Base-by-base conservation (phyloP, 2,113 vertebrate genomes). In the Xenopus borealis region DNA sequence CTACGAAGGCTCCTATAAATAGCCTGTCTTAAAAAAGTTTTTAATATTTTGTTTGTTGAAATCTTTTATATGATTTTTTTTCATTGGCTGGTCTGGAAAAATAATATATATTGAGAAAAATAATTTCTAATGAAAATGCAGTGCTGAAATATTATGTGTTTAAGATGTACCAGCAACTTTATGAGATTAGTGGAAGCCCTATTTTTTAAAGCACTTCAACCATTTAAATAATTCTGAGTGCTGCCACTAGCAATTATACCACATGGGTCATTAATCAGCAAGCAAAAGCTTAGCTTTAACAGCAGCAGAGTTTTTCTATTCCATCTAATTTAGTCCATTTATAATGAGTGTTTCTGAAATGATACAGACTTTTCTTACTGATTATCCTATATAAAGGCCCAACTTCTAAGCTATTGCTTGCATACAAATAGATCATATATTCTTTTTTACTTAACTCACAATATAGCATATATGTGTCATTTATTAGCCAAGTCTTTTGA, bases 221-320 rank as follows among this genome's bases (percentile, higher is more conserved):
- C 40, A 67, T 67, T 74, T 69, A 62, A 62, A 75, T 75, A 75
- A 68, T 62, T 69, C 72, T 68, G 65, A 58, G 33, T 33, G 45
- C 66, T 58, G 72, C 65, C 58, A 75, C 68, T 75, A 75, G 66
- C 72, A 75, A 75, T 75, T 69, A 75, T 62, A 52, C 65, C 72
- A 69, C 47, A 62, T 44, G 72, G 72, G 53, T 69, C 66, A 68
- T 75, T 75, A 75, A 66, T 75, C 72, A 69, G 66, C 44, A 62
- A 74, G 72, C 67, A 62, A 65, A 69, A 7, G 20, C 44, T 20
- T 33, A 69, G 72, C 57, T 69, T 75, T 69, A 69, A 75, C 33
- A 62, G 44, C 46, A 52, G 67, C 16, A n/a, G 45, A 52, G 20
- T 53, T 68, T 52, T 68, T 69, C 65, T 40, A 47, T 75, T 75